Base-by-base conservation (phyloP, 30 jellyfish, hydroid and myxozoan genomes). In the Turritopsis dohrnii region DNA sequence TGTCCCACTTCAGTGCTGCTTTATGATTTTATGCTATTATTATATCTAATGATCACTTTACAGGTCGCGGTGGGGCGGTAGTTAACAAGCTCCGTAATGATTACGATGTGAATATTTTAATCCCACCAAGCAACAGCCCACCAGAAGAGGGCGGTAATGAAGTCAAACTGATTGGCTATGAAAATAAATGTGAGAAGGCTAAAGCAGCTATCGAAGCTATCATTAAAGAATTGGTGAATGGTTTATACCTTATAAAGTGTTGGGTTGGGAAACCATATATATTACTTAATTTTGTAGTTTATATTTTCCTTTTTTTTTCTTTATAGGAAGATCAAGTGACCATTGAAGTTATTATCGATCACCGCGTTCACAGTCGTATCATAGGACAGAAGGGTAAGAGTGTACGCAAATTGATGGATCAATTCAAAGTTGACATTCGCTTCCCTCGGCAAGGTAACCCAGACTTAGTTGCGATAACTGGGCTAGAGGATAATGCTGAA, bases 351-450 rank as follows among this genome's bases (percentile, higher is more conserved):
- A 41, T 28, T 66, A 84, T 92, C 53, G 96, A 92, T 52, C 88
- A 74, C 53, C 96, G 98, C 18, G 83, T 88, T 54, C 98, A 92
- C 95, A 88, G 81, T 65, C 96, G 98, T 52, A 92, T 92, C 80
- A 92, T 92, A 20, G 98, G 98, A 4, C 96, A 83, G 80, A 84
- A 72, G 74, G 98, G 98, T 23, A 76, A 74, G 83, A 60, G 85
- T 30, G 98, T 92, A 24, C 88, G 95, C 30, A 88, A 84, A 77
- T 76, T 92, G 29, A 92, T 92, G 98, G 98, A 92, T 5, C 66
- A 76, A 19, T 92, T 79, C 79, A 88, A 85, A 17, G 98, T 92
- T 54, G 98, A 92, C 88, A 92, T 92, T 71, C 98, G 98, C 17
- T 92, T 92, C 87, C 98, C 98, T 25, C 90, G 95, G 52, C 89